phyloP scores from a whole-genome alignment of 2,797 vertebrate genomes.

The Leptatherina wallacei region DNA sequence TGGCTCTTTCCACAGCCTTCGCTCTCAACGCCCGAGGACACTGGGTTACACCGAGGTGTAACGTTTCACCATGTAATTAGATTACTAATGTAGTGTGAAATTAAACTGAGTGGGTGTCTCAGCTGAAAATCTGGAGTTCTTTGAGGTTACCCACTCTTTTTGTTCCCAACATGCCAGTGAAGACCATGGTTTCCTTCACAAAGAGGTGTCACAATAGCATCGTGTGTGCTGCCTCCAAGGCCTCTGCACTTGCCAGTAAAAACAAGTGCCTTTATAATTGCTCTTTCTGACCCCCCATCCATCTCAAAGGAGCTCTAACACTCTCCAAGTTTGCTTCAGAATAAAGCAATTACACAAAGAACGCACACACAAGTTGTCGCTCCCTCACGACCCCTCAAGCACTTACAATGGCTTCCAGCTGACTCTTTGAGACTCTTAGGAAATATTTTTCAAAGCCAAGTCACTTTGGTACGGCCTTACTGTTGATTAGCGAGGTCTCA shows the following conservation, averaged over 20 bases:
- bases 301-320: conserved; percentile 60
- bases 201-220: conserved; percentile 65
- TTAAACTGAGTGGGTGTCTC: conserved; percentile 61
- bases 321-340: conserved; percentile 79
- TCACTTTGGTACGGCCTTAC: conserved; percentile 68
- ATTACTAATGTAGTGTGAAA: conserved; percentile 80
- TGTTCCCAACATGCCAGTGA: conserved; percentile 41
- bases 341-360: conserved; percentile 77
- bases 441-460: conserved; percentile 66
- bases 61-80: conserved; percentile 76
- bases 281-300: conserved; percentile 55
- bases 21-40: conserved; percentile 39
- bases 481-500: conserved; percentile 71
- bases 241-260: conserved; percentile 74
- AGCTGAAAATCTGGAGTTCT: conserved; percentile 39
- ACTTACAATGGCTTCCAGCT: conserved; percentile 76
- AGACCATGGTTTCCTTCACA: conserved; percentile 61
- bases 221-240: conserved; percentile 70
- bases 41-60: conserved; percentile 34
- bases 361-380: conserved; percentile 55
- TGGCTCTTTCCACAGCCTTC: conserved; percentile 27
- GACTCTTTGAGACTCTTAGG: conserved; percentile 67
- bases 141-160: conserved; percentile 44
- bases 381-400: conserved; percentile 25
- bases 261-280: conserved; percentile 76